Evolutionary conservation across 2,797 vertebrate species (phyloP).

Genomic region (Periparus ater): DNA sequence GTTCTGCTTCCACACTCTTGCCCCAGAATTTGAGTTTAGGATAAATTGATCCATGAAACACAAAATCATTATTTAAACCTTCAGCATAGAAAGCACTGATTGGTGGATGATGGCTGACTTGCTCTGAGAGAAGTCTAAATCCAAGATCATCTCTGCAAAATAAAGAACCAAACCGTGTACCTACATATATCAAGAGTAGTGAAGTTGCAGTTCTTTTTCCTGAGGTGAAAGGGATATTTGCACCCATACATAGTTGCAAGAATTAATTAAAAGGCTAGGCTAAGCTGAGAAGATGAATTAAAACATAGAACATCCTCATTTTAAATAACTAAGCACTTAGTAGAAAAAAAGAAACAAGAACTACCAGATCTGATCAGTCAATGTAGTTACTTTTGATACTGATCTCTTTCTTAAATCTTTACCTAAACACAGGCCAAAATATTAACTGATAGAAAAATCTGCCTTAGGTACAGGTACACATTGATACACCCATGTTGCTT

Average conservation of each 20-base stretch:
- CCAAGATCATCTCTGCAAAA: slow-evolving; percentile 91
- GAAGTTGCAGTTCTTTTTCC: background rate
- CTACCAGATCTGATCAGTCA: background rate
- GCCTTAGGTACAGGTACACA: background rate
- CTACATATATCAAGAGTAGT: rapidly evolving
- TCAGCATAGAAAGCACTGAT: slow-evolving; percentile 97
- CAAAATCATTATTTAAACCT: slow-evolving; percentile 90
- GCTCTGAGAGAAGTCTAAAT: slow-evolving; percentile 95
- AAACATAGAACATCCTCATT: background rate
- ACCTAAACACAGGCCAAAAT: background rate
- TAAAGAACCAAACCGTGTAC: background rate
- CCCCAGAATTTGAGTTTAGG: slow-evolving; percentile 99
- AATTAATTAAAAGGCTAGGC: background rate
- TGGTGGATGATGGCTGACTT: slow-evolving; percentile 98
- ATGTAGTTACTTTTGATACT: background rate
- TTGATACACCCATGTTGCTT: background rate
- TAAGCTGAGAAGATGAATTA: background rate
- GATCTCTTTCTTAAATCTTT: background rate
- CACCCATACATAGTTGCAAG: background rate
- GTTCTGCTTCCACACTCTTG: slow-evolving; percentile 97
- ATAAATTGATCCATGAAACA: slow-evolving; percentile 97
- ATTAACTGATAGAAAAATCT: background rate
- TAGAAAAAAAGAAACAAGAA: background rate
- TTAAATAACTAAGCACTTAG: background rate
- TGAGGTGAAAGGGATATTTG: background rate